Evolutionary conservation across 2,113 vertebrate genomes (phyloP), one percentile per base, ranked within the genome.

Genomic region (Cebidichthys violaceus): DNA sequence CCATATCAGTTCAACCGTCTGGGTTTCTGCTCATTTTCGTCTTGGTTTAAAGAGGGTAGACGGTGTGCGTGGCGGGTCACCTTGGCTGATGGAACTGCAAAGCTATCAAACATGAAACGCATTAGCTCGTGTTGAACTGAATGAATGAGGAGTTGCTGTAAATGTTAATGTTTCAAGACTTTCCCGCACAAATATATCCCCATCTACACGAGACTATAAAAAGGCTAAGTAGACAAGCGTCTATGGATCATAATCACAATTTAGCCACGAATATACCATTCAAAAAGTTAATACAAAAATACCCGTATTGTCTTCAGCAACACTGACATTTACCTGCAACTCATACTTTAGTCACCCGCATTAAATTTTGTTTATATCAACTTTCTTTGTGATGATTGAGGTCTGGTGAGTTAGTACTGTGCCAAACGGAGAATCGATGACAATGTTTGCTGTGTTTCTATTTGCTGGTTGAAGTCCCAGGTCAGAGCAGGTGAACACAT

Each of bases 31-130:
- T 47, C 17, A 64, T 74, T 79, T 80, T 60, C 75, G 39, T 67
- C 41, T 57, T 72, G 45, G 67, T 77, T 76, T 70, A 64, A 75
- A 65, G 75, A 74, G 15, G 41, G 72, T 31, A 54, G 29, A 57
- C 45, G 45, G 15, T 6, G 45, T 47, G 45, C 31, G 70, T 2
- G 14, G 74, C 1, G 20, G 79, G 70, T 85, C 74, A 78, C 73
- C 77, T 89, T 87, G 67, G 20, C 71, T 27, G 24, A 43, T 41
- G n/a, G 29, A 35, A 17, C 43, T 2, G 52, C 9, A 24, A 55
- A 54, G 41, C 35, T 18, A 4, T 67, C 60, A 67, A 17, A 43
- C 5, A 47, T 9, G 52, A 39, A 82, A 75, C 22, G 52, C 37
- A 70, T 74, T 73, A 76, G 60, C 35, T 47, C 33, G 17, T 43